phyloP scores from a whole-genome alignment of 2,113 vertebrate species.

The Pygoscelis adeliae region DNA sequence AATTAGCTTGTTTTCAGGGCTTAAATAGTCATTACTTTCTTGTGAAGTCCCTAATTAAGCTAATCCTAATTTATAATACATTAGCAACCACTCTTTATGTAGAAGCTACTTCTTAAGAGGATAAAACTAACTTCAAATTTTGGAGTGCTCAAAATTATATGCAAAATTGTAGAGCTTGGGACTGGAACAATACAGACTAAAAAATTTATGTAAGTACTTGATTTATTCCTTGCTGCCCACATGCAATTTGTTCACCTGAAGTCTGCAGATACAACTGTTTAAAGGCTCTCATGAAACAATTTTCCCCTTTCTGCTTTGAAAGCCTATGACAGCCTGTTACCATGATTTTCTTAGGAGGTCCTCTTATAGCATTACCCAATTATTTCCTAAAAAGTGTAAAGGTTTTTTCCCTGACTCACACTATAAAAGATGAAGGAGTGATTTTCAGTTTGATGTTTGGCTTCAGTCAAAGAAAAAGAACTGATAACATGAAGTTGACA shows the following conservation, averaged over 20 bases:
- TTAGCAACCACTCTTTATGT: conserved; percentile 53
- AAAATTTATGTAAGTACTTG: not conserved
- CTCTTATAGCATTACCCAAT: not conserved
- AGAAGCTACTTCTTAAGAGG: not conserved
- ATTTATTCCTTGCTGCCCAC: conserved; percentile 39
- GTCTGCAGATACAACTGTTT: conserved; percentile 14
- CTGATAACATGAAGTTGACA: not conserved
- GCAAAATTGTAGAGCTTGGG: not conserved
- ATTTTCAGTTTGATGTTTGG: conserved; percentile 17
- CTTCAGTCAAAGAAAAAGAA: not conserved
- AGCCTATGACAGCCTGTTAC: not conserved
- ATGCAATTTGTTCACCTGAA: conserved; percentile 13
- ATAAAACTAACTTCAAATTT: conserved; percentile 42
- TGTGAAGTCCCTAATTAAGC: conserved; percentile 69
- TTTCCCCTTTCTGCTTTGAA: not conserved
- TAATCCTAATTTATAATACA: conserved; percentile 62
- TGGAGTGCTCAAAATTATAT: not conserved
- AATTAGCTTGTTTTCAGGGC: conserved; percentile 71
- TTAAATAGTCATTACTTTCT: conserved; percentile 64
- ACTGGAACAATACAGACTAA: conserved; percentile 11
- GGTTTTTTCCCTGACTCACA: not conserved
- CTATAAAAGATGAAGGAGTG: not conserved
- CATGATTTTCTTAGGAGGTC: not conserved
- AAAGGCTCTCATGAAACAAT: not conserved
- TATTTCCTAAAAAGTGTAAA: conserved; percentile 50